Conservation (phyloP, 2,113 vertebrate genomes). For the Scatophagus argus region DNA sequence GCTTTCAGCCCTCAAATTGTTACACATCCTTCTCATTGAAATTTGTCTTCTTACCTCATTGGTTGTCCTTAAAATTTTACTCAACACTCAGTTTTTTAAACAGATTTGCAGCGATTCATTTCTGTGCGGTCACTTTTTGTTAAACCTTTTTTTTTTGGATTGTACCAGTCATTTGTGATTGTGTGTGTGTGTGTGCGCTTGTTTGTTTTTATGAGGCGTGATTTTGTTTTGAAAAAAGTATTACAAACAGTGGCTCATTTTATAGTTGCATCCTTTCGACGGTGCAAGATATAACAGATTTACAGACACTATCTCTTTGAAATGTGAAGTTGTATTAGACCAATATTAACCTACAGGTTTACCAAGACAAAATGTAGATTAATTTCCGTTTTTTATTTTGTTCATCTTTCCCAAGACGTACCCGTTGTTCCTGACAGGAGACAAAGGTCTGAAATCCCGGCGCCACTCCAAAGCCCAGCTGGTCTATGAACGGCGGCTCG, state of each 20-base stretch:
- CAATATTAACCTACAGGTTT: not conserved
- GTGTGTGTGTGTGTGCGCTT: not conserved
- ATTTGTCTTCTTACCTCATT: not conserved
- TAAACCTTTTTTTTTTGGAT: not conserved
- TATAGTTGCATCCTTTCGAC: not conserved
- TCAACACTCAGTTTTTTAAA: too few relatives aligned
- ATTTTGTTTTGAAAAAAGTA: not conserved
- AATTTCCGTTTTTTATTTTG: not conserved
- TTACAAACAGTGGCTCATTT: not conserved
- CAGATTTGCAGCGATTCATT: too few relatives aligned
- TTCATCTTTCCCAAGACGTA: conserved; percentile 74
- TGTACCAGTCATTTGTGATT: not conserved
- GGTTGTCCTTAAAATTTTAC: not conserved
- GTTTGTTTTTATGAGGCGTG: not conserved
- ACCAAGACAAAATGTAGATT: not conserved
- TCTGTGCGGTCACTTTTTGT: too few relatives aligned
- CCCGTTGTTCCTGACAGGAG: conserved; percentile 98
- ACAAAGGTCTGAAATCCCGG: conserved; percentile 99
- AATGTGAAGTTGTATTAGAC: not conserved
- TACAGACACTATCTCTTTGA: not conserved
- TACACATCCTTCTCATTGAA: not conserved
- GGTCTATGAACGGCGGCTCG: conserved; percentile 97
- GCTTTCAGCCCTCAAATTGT: not conserved
- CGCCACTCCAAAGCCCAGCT: conserved; percentile 97
- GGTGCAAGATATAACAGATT: not conserved